These are phyloP conservation scores for Procavia capensis DNA, from an alignment of 2,113 vertebrate genomes.

Conservation along the genomic window DNA sequence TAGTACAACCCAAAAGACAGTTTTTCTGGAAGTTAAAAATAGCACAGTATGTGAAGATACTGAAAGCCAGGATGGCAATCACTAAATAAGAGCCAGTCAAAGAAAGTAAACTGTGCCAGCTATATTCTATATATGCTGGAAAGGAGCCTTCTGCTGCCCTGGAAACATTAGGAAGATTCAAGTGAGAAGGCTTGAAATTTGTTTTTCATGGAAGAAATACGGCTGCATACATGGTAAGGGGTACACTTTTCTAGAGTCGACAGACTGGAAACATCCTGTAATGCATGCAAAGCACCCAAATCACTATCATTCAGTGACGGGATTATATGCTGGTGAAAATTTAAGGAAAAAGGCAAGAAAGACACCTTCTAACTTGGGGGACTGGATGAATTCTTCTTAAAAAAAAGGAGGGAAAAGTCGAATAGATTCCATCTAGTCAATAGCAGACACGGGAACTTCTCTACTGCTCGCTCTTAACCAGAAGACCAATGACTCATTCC, in stretches of 20 bases:
- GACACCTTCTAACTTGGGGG: background rate
- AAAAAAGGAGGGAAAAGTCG: background rate
- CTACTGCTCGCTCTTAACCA: background rate
- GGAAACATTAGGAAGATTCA: background rate
- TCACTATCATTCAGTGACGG: background rate
- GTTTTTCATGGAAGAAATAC: conserved; percentile 14
- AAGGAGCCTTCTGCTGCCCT: background rate
- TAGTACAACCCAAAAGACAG: background rate
- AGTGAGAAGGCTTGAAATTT: conserved; percentile 14
- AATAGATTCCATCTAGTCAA: background rate
- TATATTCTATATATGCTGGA: background rate
- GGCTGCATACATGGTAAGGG: background rate
- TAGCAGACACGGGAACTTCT: background rate
- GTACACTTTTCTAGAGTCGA: background rate
- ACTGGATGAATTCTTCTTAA: background rate
- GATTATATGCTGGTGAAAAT: background rate
- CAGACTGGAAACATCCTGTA: background rate
- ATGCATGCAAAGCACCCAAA: background rate
- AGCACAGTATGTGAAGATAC: background rate
- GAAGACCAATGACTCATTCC: background rate
- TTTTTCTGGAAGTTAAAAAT: background rate
- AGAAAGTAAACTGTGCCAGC: background rate
- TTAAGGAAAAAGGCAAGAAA: background rate
- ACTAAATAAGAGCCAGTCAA: background rate
- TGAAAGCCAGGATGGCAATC: background rate